phyloP scores from a whole-genome alignment of 1,140 invertebrate species.

The Apocrypta bakeri region DNA sequence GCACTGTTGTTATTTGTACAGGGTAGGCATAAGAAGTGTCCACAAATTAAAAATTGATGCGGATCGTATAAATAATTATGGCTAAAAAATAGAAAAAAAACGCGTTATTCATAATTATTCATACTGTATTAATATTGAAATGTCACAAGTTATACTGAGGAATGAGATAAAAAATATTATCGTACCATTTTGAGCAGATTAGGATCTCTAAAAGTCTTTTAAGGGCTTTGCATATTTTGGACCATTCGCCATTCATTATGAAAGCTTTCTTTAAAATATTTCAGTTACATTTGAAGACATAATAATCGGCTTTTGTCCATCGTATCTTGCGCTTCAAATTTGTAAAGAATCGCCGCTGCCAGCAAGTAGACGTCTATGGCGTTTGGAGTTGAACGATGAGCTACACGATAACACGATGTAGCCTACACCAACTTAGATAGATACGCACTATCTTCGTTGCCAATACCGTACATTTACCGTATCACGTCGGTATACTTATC shows the following conservation, averaged over 20 bases:
- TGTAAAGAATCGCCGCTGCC: neutral
- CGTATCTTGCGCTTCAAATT: neutral
- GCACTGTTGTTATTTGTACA: slow-evolving; percentile 5
- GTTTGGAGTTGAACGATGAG: no score
- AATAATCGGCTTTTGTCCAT: neutral
- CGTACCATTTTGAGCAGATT: slow-evolving; percentile 51
- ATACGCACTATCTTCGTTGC: no score
- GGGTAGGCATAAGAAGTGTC: slow-evolving; percentile 37
- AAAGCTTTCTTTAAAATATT: slow-evolving; percentile 12
- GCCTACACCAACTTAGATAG: no score
- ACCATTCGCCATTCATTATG: slow-evolving; percentile 43
- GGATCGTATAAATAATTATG: slow-evolving; percentile 15
- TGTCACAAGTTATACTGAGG: neutral
- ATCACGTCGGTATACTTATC: no score
- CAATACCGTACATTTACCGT: no score
- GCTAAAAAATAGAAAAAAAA: slow-evolving; percentile 22
- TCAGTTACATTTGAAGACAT: slow-evolving; percentile 7
- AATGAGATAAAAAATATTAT: neutral
- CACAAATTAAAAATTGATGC: slow-evolving; percentile 43
- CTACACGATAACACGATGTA: no score
- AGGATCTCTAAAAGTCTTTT: slow-evolving; percentile 45
- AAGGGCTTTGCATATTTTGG: slow-evolving; percentile 30
- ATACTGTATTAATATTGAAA: neutral
- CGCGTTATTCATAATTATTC: neutral
- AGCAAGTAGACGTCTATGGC: no score